phyloP scores from a whole-genome alignment of 2,797 vertebrate species.

The Percopsis omiscomaycus region DNA sequence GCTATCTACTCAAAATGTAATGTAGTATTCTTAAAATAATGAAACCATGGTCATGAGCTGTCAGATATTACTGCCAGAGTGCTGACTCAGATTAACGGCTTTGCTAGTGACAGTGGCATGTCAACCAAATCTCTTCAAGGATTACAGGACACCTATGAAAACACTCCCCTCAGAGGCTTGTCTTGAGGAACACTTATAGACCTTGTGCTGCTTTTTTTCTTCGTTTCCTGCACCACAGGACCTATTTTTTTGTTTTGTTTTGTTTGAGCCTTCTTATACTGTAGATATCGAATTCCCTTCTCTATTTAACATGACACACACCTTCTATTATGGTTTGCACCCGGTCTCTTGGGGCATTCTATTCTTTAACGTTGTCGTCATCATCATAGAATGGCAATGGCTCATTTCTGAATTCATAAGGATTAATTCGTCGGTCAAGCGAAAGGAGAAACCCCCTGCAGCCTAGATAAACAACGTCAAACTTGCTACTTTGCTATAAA shows the following conservation, averaged over 20 bases:
- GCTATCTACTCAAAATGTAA: neutral
- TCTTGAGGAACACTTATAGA: conserved; percentile 16
- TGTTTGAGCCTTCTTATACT: neutral
- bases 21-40: conserved; percentile 5
- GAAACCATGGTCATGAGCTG: neutral
- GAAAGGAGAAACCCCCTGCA: neutral
- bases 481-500: neutral
- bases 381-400: conserved; percentile 69
- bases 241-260: neutral
- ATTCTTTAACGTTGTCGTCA: conserved; percentile 48
- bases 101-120: conserved; percentile 21
- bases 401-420: conserved; percentile 37
- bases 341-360: conserved; percentile 70
- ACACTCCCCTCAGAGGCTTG: conserved; percentile 13
- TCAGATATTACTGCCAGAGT: conserved; percentile 22
- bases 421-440: neutral
- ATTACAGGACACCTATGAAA: conserved; percentile 50
- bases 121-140: conserved; percentile 60
- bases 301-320: conserved; percentile 42
- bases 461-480: conserved; percentile 3
- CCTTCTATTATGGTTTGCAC: conserved; percentile 66
- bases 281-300: neutral
- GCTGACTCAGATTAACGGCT: conserved; percentile 39
- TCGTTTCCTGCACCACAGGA: neutral
- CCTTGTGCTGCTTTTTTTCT: conserved; percentile 2